phyloP scores from a whole-genome alignment of 2,888 invertebrate genomes.

The Opisthograptis luteolata region DNA sequence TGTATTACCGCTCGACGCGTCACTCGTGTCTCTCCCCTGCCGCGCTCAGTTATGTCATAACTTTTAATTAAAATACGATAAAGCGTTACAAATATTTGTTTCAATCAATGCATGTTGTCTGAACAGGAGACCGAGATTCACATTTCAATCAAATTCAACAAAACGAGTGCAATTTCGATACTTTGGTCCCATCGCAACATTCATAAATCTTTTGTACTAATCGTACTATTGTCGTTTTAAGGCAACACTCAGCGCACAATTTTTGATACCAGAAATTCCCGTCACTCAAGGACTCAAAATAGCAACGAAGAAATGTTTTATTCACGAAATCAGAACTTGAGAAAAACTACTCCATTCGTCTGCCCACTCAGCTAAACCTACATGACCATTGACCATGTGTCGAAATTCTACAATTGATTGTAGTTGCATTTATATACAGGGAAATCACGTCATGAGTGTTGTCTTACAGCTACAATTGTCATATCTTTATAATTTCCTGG shows the following conservation, averaged over 20 bases:
- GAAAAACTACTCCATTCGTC: no score
- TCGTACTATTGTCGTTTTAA: not conserved
- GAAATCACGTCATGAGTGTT: not conserved
- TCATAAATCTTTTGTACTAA: constrained; percentile 34
- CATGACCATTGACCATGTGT: no score
- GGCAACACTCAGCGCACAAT: not conserved
- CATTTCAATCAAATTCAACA: not conserved
- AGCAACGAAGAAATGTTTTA: no score
- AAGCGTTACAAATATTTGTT: not conserved
- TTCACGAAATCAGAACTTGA: no score
- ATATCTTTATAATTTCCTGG: not conserved
- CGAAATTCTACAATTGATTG: no score
- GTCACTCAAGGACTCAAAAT: no score
- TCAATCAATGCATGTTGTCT: not conserved
- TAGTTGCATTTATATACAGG: no score
- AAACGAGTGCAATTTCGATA: constrained; percentile 44
- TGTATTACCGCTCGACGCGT: no score
- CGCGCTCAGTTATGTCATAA: no score
- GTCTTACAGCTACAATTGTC: not conserved
- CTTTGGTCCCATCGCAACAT: constrained; percentile 64
- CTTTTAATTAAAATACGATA: not conserved
- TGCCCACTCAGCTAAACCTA: no score
- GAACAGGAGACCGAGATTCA: not conserved
- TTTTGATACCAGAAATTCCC: not conserved
- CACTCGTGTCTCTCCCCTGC: not conserved